phyloP scores from a whole-genome alignment of 2,888 invertebrate genomes.

The Drosophila mayaguana region DNA sequence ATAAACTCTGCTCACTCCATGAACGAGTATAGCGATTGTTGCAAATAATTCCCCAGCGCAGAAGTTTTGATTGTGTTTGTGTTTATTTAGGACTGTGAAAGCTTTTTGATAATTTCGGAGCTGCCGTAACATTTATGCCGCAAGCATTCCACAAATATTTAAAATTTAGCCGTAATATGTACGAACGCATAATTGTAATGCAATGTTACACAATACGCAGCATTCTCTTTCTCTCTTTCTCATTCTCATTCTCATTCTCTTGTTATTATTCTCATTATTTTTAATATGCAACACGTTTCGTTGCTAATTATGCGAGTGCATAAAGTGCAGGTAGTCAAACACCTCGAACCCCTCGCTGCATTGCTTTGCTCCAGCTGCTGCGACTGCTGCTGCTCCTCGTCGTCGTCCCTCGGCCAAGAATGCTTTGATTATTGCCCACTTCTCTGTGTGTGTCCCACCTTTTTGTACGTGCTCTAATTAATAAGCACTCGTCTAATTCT shows the following conservation, averaged over 20 bases:
- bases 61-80: conserved; percentile 5
- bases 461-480: conserved; percentile 72
- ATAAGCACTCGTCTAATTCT: conserved; percentile 55
- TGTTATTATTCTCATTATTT: conserved; percentile 20
- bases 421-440: conserved; percentile 64
- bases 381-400: neutral
- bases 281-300: conserved; percentile 51
- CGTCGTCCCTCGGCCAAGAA: neutral
- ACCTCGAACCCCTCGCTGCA: neutral
- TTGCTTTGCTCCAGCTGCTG: neutral
- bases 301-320: conserved; percentile 71
- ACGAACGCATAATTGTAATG: neutral
- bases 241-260: neutral
- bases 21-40: neutral
- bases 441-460: conserved; percentile 25
- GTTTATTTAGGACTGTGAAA: neutral
- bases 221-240: neutral
- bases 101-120: neutral
- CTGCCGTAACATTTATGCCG: neutral
- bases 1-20: neutral
- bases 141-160: conserved; percentile 5
- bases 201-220: neutral
- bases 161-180: neutral
- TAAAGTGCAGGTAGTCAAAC: conserved; percentile 29
- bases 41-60: neutral